Evolutionary conservation across 2,888 invertebrate genomes (phyloP).

Genomic region (Limnephilus marmoratus): DNA sequence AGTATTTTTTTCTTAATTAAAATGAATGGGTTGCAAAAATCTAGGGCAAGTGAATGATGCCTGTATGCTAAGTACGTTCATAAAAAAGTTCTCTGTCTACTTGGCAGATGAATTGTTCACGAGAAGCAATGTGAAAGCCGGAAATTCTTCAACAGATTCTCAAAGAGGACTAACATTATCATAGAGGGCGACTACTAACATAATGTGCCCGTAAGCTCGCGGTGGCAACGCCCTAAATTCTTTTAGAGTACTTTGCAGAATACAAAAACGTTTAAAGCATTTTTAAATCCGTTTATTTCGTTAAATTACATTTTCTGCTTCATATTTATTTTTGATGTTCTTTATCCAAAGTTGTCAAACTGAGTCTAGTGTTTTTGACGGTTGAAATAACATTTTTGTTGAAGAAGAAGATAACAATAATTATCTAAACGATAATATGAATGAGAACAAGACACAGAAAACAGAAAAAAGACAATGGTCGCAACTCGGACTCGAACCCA

Average conservation of each 20-base stretch:
- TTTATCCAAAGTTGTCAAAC: not conserved
- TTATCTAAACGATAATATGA: too few species aligned
- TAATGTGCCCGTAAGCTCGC: not conserved
- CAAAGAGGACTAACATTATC: slow-evolving; percentile 3
- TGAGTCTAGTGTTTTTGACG: not conserved
- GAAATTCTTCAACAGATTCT: slow-evolving; percentile 7
- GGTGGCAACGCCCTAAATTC: not conserved
- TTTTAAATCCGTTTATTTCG: not conserved
- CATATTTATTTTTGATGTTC: not conserved
- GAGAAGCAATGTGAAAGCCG: not conserved
- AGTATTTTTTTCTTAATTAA: slow-evolving; percentile 1
- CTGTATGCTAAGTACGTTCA: not conserved
- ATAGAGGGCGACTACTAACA: not conserved
- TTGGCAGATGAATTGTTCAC: slow-evolving; percentile 13
- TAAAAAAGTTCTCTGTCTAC: not conserved
- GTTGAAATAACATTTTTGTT: not conserved
- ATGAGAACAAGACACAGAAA: too few species aligned
- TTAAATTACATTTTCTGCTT: not conserved
- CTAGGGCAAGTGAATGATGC: not conserved
- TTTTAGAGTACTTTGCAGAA: not conserved
- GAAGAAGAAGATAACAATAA: too few species aligned
- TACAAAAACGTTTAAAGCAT: not conserved
- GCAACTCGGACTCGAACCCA: too few species aligned
- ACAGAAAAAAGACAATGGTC: too few species aligned
- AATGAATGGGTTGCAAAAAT: slow-evolving; percentile 18